Percentiles rank a stretch among this genome's conserved stretches.
phyloP scores from a whole-genome alignment of 2,888 invertebrate genomes.

The Synergus itoensis region DNA sequence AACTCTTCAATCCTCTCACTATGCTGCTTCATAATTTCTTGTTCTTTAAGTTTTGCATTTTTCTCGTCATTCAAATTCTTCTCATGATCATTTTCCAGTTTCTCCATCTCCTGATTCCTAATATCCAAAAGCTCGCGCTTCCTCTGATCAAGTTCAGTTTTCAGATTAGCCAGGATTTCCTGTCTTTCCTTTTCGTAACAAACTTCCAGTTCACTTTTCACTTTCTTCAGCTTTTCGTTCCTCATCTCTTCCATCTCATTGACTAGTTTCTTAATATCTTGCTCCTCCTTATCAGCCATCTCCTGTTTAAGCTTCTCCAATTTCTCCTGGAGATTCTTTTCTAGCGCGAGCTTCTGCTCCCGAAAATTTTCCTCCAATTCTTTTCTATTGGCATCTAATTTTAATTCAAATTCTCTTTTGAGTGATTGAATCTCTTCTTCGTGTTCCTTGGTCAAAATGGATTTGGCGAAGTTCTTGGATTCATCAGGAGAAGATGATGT shows the following conservation, averaged over 20 bases:
- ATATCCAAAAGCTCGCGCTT: conserved; percentile 77
- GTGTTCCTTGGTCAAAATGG: conserved; percentile 67
- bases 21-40: conserved; percentile 76
- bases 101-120: conserved; percentile 79
- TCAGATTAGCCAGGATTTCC: conserved; percentile 77
- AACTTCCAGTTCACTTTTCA: conserved; percentile 71
- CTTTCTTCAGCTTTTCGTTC: conserved; percentile 68
- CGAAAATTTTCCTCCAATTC: conserved; percentile 76
- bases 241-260: conserved; percentile 69
- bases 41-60: conserved; percentile 66
- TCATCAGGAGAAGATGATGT: conserved; percentile 70
- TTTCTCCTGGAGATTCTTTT: conserved; percentile 77
- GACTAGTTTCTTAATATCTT: conserved; percentile 68
- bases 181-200: conserved; percentile 76
- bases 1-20: conserved; percentile 81
- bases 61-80: conserved; percentile 74
- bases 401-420: conserved; percentile 81
- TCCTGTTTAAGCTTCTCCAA: conserved; percentile 78
- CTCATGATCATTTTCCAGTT: conserved; percentile 80
- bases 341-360: conserved; percentile 78
- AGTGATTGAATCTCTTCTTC: conserved; percentile 80
- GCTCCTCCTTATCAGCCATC: conserved; percentile 76
- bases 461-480: conserved; percentile 74
- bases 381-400: conserved; percentile 74
- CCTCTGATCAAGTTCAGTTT: conserved; percentile 78